Base-by-base conservation (phyloP, 2,797 vertebrate genomes). In the Poeciliopsis paucimaculata region DNA sequence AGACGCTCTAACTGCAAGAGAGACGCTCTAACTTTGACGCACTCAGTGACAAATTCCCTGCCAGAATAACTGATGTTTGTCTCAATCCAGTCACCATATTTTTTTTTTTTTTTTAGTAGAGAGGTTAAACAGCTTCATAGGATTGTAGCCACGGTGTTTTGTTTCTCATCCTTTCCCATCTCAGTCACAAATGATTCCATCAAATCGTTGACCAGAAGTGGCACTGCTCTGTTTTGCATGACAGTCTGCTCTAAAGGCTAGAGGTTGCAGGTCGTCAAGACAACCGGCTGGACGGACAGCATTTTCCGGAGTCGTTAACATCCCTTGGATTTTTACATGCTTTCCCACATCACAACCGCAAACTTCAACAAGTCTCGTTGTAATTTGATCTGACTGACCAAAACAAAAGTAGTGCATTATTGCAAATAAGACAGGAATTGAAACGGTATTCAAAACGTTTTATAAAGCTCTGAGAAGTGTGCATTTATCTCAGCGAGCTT, bases 21-120 rank as follows among this genome's bases (percentile, higher is more conserved):
- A 82, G 49, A 77, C 28, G 5, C 31, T 49, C 43, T 71, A 70
- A 76, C 76, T 77, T 77, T 81, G 82, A 84, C 81, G 62, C 72
- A 4, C 64, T 84, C 49, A 34, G 81, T 85, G 83, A 88, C 82
- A 73, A 79, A 84, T 79, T 34, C 72, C 72, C 72, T 84, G 71
- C 62, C 75, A 81, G 73, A 55, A 79, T 78, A 81, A 80, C 86
- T 82, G 71, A 87, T 83, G 88, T 89, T 84, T 87, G 84, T 83
- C 68, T 86, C 51, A 64, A 80, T 88, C 82, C 13, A 73, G 84
- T 83, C 73, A 20, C 13, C 2, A 77, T 87, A 60, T 36, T 36
- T 34, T 2, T 20, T 23, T 23, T 36, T 16, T 84, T 9, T 82
- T 88, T 81, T 76, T 76, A n/a, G 60, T 31, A 28, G 49, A 23